Evolutionary conservation across 2,113 vertebrate species (phyloP).

Genomic region (Ophthalmolycus amberensis): DNA sequence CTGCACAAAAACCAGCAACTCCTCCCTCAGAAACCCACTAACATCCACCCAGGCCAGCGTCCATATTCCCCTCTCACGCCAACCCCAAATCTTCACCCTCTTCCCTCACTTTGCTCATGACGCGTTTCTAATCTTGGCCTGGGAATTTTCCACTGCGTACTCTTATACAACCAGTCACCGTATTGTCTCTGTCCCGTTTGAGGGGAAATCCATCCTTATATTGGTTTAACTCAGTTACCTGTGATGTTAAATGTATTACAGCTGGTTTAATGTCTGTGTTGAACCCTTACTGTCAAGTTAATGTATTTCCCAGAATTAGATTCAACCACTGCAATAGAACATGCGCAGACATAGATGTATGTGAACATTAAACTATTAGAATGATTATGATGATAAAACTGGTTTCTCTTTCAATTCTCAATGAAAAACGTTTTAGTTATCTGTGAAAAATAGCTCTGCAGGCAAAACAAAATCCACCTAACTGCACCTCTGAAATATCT

Average conservation of each 20-base stretch:
- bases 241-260: background rate
- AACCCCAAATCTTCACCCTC: constrained; percentile 66
- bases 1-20: constrained; percentile 73
- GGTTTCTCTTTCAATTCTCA: background rate
- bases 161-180: constrained; percentile 5
- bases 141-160: constrained; percentile 67
- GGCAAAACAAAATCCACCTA: no score
- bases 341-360: background rate
- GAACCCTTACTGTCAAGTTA: no score
- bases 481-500: no score
- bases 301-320: background rate
- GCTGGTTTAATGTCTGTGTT: background rate
- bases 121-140: constrained; percentile 52
- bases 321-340: background rate
- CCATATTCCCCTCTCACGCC: constrained; percentile 54
- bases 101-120: constrained; percentile 50
- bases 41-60: constrained; percentile 63
- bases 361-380: background rate
- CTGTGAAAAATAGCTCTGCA: background rate
- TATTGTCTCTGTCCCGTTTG: constrained; percentile 18
- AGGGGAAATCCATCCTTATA: constrained; percentile 5
- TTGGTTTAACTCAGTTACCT: background rate
- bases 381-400: background rate
- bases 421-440: background rate
- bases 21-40: constrained; percentile 76